These are phyloP conservation scores for Pharmacophagus antenor DNA, from an alignment of 2,888 invertebrate species.

Conservation along the genomic window DNA sequence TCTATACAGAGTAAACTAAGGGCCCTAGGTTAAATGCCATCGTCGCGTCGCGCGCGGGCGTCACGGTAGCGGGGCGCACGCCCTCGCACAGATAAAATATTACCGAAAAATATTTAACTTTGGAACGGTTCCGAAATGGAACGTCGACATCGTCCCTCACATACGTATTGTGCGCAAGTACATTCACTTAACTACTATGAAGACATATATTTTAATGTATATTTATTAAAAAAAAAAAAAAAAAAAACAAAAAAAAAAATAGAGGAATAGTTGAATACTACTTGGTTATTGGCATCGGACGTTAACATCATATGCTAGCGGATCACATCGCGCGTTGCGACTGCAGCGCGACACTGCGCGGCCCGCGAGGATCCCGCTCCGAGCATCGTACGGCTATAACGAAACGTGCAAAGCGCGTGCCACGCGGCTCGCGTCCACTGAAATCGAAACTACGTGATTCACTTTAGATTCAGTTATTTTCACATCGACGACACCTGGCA, in stretches of 20 bases:
- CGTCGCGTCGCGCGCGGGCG: slow-evolving; percentile 39
- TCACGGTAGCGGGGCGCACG: too few relatives aligned
- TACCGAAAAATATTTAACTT: slow-evolving; percentile 76
- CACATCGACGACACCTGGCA: slow-evolving; percentile 66
- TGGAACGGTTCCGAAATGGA: slow-evolving; percentile 42
- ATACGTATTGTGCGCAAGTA: slow-evolving; percentile 69
- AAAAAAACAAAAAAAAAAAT: too few relatives aligned
- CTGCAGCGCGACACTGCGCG: slow-evolving; percentile 45
- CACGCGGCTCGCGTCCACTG: not conserved
- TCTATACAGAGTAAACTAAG: slow-evolving; percentile 63
- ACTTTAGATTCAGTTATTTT: slow-evolving; percentile 40
- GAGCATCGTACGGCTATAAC: slow-evolving; percentile 27
- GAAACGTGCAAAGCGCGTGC: not conserved
- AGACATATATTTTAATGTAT: slow-evolving; percentile 47
- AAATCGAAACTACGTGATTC: slow-evolving; percentile 30
- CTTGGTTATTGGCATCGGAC: slow-evolving; percentile 73
- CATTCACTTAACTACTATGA: slow-evolving; percentile 67
- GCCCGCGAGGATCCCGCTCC: slow-evolving; percentile 35
- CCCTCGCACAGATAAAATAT: slow-evolving; percentile 55
- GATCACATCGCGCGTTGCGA: slow-evolving; percentile 40
- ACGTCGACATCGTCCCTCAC: slow-evolving; percentile 49
- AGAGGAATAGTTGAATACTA: slow-evolving; percentile 70
- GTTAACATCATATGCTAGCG: slow-evolving; percentile 48
- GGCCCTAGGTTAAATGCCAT: slow-evolving; percentile 70
- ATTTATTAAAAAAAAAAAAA: not conserved